Conservation (phyloP, 2,888 invertebrate species). For the Conomelus anceps region DNA sequence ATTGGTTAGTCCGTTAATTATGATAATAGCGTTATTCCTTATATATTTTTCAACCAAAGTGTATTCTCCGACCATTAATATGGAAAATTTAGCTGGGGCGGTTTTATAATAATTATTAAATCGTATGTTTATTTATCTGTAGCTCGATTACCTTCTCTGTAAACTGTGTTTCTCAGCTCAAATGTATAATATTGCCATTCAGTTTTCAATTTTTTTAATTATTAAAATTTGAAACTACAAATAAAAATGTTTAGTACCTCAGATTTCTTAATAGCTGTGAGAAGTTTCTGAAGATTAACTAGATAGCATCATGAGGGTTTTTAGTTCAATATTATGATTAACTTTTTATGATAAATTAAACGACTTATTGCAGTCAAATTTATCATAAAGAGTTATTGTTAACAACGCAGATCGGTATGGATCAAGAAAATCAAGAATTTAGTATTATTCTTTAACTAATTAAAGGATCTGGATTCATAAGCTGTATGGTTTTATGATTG, state of each 20-base stretch:
- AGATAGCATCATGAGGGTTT: too few species aligned
- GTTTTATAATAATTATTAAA: slow-evolving; percentile 18
- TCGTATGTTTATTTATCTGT: too few species aligned
- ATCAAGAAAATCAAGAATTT: too few species aligned
- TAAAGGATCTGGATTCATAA: too few species aligned
- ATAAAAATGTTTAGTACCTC: neutral
- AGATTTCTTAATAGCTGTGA: neutral
- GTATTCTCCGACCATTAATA: neutral
- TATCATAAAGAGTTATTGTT: too few species aligned
- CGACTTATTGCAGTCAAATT: too few species aligned
- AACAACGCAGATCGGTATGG: too few species aligned
- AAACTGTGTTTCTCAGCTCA: neutral
- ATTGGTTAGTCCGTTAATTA: neutral
- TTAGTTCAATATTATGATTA: too few species aligned
- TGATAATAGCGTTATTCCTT: neutral
- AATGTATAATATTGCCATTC: neutral
- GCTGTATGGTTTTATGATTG: too few species aligned
- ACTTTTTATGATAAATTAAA: too few species aligned
- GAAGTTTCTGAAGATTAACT: neutral
- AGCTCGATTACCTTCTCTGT: too few species aligned
- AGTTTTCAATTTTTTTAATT: neutral
- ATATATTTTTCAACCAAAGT: neutral
- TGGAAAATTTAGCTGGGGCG: neutral
- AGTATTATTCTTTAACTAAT: too few species aligned
- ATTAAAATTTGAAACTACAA: neutral